phyloP scores from a whole-genome alignment of 2,797 vertebrate genomes.

The Zonotrichia albicollis region DNA sequence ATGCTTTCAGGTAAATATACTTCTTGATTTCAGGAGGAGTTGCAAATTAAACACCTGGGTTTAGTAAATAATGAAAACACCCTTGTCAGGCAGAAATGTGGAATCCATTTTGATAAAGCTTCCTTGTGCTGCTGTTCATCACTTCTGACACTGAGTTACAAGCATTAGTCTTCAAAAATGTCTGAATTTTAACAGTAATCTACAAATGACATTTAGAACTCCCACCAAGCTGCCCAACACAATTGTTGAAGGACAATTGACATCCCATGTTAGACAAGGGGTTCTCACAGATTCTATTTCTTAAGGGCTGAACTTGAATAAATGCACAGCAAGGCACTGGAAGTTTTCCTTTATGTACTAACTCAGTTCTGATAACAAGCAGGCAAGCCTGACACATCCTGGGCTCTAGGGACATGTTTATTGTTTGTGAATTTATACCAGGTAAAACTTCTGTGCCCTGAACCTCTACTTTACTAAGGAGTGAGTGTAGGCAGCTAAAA shows the following conservation, averaged over 20 bases:
- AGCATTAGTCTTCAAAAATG: conserved; percentile 32
- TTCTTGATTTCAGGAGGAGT: not conserved
- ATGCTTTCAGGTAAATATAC: not conserved
- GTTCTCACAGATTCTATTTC: conserved; percentile 15
- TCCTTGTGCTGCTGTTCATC: not conserved
- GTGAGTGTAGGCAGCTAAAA: not conserved
- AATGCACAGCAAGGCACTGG: not conserved
- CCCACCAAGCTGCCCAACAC: conserved; percentile 40
- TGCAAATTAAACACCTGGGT: not conserved
- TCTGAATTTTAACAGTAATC: conserved; percentile 1
- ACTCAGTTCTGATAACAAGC: not conserved
- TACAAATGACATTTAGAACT: conserved; percentile 55
- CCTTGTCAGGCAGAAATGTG: not conserved
- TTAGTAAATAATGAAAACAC: not conserved
- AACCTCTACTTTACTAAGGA: not conserved
- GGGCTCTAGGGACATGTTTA: not conserved
- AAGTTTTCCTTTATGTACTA: not conserved
- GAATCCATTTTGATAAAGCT: not conserved
- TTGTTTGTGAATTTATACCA: conserved; percentile 40
- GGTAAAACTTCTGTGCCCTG: not conserved
- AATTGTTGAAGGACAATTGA: conserved; percentile 15
- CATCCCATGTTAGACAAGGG: not conserved
- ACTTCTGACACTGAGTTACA: conserved; percentile 9
- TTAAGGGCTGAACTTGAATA: conserved; percentile 20
- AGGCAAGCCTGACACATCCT: not conserved